Evolutionary conservation across 2,888 invertebrate genomes (phyloP), one percentile per base, ranked within the genome.

Genomic region (Calliphora vomitoria): DNA sequence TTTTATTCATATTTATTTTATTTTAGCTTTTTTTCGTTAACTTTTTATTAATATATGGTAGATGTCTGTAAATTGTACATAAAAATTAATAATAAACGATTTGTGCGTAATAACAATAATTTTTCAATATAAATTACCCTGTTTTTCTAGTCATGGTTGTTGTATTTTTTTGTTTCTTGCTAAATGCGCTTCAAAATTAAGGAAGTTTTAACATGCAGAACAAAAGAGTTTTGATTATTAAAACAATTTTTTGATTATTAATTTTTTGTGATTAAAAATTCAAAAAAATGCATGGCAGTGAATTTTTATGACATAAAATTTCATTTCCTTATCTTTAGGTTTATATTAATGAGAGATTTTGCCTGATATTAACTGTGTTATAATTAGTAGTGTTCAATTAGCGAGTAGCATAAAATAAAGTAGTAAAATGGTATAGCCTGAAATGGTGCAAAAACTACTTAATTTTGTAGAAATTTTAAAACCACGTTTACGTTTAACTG

Each of bases 21-120:
- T 8, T 25, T 79, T n/a, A 8, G 72, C 64, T 62, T 75, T 41
- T 80, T 50, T 38, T 53, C 1, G 20, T 41, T 66, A 60, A 31
- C 47, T n/a, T 81, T 84, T 84, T 84, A 76, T 76, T 81, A 58
- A 84, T 84, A 60, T 76, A 76, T 87, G 50, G 72, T 50, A 35
- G 53, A 72, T 84, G 87, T 81, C 87, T 87, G 87, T 69, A 69
- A 53, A 78, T 85, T 74, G 83, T 80, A 90, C 91, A 92, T 92
- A 91, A 92, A 92, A 92, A 92, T 92, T 92, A 92, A 92, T 92
- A 92, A 92, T 92, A 91, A 92, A 92, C 92, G 92, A 92, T 92
- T 91, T 90, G 87, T 90, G 90, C 91, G 90, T 85, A 86, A 91
- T 92, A 91, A 92, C 91, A 91, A 91, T 92, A 92, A 91, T 92